Base-by-base conservation (phyloP, 2,113 vertebrate species). In the Symphodus melops region DNA sequence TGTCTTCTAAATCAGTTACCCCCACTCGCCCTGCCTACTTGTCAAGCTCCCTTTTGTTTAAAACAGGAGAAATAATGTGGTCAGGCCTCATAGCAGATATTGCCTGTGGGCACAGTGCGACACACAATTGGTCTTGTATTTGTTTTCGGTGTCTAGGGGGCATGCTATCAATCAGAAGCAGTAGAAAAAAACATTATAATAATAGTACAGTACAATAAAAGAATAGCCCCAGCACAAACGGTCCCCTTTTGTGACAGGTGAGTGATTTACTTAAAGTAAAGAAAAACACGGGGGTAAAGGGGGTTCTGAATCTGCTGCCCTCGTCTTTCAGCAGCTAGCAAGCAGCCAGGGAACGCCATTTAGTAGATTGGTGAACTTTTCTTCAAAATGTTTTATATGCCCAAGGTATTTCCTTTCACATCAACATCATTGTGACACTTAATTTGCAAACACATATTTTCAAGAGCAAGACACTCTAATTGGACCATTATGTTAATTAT, bases 81-180 rank as follows among this genome's bases (percentile, higher is more conserved):
- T 79, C 77, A 83, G 61, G 70, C 68, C 77, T 81, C 68, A 75
- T 66, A 91, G 76, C 81, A 81, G 75, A 75, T 77, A 73, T 58
- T 83, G 73, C 82, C 86, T 65, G 20, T 36, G 73, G 86, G 82
- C 58, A 42, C 59, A 64, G 14, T 70, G 70, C 59, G 72, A 81
- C 81, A 68, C 55, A 17, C 79, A 68, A 86, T 86, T 81, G 76
- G 66, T 84, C 85, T 75, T 83, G 76, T 79, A 84, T 90, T 92
- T 90, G 81, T 88, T 91, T 87, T 90, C 62, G 81, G 73, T 86
- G 76, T 76, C 87, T 85, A 59, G 75, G 70, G 85, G 87, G 81
- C 62, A 60, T 72, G 62, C 83, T 82, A 91, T 91, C 88, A 93
- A 91, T 93, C 89, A 90, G 64, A 49, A 65, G 61, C 55, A 74